These are phyloP conservation scores for Synergus laeviventris DNA, from an alignment of 2,888 invertebrate species.

Conservation along the genomic window DNA sequence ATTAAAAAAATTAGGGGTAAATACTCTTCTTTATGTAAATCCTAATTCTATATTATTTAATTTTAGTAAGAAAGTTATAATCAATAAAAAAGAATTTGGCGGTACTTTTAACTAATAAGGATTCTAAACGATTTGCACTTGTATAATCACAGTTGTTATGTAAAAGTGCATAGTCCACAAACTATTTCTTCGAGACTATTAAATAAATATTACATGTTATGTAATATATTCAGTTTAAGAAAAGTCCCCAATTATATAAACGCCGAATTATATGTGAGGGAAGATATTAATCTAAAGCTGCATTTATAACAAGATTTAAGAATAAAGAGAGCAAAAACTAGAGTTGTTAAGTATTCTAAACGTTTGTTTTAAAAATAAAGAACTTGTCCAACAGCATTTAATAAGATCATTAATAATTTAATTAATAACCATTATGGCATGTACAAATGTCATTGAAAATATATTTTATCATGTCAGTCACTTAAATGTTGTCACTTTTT, in stretches of 20 bases:
- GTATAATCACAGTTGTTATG: slow-evolving; percentile 26
- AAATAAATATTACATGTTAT: neutral
- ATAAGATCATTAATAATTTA: neutral
- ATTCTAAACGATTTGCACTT: slow-evolving; percentile 30
- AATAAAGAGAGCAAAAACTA: slow-evolving; percentile 4
- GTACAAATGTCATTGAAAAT: neutral
- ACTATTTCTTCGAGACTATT: slow-evolving; percentile 7
- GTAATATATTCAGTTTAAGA: slow-evolving; percentile 18
- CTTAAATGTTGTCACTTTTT: neutral
- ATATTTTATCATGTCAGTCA: neutral
- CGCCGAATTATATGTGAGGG: neutral
- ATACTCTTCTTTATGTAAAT: neutral
- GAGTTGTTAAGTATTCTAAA: neutral
- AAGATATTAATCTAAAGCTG: neutral
- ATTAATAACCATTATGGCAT: neutral
- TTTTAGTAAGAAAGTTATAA: slow-evolving; percentile 23
- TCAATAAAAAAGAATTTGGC: slow-evolving; percentile 9
- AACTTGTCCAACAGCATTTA: neutral
- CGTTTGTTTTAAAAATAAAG: neutral
- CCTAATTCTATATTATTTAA: neutral
- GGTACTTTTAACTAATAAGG: neutral
- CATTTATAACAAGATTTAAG: neutral
- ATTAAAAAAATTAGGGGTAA: neutral
- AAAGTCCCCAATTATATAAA: slow-evolving; percentile 8
- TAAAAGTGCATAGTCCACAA: slow-evolving; percentile 10